Conservation (phyloP, 2,113 vertebrate genomes). For the Columba janthina region DNA sequence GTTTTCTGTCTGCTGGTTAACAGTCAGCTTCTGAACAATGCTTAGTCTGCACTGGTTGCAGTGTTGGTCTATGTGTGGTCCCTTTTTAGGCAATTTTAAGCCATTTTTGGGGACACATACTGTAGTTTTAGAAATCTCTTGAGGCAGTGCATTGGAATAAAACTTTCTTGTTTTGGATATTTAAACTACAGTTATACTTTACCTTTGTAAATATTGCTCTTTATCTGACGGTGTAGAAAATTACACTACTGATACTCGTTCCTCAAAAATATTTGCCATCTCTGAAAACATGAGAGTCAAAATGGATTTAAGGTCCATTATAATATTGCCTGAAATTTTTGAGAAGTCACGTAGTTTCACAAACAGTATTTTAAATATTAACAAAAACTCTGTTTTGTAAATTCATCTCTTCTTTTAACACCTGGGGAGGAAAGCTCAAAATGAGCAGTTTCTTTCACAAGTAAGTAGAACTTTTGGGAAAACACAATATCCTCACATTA, state of each 20-base stretch:
- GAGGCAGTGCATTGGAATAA: background rate
- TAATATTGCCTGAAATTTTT: background rate
- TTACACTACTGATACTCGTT: background rate
- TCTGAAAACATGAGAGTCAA: background rate
- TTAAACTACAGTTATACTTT: background rate
- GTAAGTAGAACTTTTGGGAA: background rate
- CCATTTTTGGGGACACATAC: background rate
- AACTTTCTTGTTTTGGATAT: background rate
- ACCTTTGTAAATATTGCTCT: background rate
- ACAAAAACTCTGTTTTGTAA: background rate
- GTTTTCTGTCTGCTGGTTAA: background rate
- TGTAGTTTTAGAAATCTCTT: background rate
- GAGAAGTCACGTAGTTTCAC: background rate
- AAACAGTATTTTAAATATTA: background rate
- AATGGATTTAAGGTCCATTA: background rate
- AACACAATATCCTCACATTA: background rate
- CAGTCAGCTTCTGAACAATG: background rate
- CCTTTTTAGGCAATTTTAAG: background rate
- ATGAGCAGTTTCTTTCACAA: background rate
- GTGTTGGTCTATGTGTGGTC: background rate
- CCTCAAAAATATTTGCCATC: background rate
- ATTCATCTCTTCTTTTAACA: background rate
- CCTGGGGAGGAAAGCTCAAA: background rate
- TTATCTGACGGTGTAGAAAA: background rate
- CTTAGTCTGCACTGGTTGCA: background rate